These are phyloP conservation scores for Oligia strigilis DNA, from an alignment of 2,888 invertebrate species.

Conservation along the genomic window DNA sequence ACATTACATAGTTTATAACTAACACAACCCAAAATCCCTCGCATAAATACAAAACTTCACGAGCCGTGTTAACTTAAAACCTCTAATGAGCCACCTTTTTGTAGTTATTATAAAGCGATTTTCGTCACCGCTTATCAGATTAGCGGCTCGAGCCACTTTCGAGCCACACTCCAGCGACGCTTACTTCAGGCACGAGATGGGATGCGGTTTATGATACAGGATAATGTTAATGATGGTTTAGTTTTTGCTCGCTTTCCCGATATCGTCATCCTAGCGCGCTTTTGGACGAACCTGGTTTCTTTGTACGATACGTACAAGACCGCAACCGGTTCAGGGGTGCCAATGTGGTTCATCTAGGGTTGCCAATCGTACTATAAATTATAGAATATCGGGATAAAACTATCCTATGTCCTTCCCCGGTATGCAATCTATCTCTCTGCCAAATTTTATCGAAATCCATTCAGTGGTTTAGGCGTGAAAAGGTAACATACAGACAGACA, in stretches of 20 bases:
- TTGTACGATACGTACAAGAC: not conserved
- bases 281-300: no score
- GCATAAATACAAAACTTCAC: constrained; percentile 29
- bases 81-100: constrained; percentile 70
- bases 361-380: no score
- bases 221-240: constrained; percentile 32
- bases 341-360: no score
- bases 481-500: no score
- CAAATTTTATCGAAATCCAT: no score
- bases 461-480: no score
- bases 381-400: no score
- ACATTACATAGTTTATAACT: not conserved
- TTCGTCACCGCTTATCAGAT: constrained; percentile 81
- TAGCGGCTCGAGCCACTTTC: constrained; percentile 65
- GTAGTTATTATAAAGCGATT: constrained; percentile 72
- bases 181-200: constrained; percentile 40
- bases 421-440: no score
- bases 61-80: constrained; percentile 48
- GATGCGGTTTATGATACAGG: constrained; percentile 40
- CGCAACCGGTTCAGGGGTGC: not conserved
- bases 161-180: constrained; percentile 67
- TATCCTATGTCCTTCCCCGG: no score
- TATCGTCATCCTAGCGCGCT: no score
- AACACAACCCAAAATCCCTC: constrained; percentile 2
- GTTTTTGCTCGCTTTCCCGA: constrained; percentile 23